Evolutionary conservation across 2,113 vertebrate genomes (phyloP).

Genomic region (Anser brachyrhynchus): DNA sequence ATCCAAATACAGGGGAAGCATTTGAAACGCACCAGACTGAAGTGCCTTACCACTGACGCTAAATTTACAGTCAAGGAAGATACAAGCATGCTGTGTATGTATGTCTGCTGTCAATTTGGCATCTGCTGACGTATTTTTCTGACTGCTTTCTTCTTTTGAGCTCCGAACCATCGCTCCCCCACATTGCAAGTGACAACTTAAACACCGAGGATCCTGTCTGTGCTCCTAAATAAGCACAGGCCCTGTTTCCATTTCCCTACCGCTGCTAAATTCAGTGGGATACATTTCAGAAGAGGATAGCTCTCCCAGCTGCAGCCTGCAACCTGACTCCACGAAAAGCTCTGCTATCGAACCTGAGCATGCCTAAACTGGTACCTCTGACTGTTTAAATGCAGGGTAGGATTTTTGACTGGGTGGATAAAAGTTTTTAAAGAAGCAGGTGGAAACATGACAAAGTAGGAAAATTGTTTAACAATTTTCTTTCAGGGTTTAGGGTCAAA

Average conservation of each 20-base stretch:
- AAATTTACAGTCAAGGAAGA: neutral
- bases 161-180: neutral
- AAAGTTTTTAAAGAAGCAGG: neutral
- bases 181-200: neutral
- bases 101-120: neutral
- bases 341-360: neutral
- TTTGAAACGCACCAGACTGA: neutral
- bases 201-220: neutral
- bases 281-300: neutral
- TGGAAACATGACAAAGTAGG: neutral
- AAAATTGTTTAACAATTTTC: neutral
- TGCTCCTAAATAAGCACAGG: neutral
- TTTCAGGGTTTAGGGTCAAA: neutral
- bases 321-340: neutral
- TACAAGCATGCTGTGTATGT: fast-evolving
- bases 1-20: neutral
- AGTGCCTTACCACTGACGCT: neutral
- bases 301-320: neutral
- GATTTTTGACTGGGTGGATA: neutral
- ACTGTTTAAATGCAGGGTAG: neutral
- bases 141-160: neutral
- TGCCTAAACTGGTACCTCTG: neutral
- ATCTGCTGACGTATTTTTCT: neutral
- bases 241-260: neutral
- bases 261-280: neutral